These are phyloP conservation scores for Chesias legatella DNA, from an alignment of 2,888 invertebrate species.

Conservation along the genomic window DNA sequence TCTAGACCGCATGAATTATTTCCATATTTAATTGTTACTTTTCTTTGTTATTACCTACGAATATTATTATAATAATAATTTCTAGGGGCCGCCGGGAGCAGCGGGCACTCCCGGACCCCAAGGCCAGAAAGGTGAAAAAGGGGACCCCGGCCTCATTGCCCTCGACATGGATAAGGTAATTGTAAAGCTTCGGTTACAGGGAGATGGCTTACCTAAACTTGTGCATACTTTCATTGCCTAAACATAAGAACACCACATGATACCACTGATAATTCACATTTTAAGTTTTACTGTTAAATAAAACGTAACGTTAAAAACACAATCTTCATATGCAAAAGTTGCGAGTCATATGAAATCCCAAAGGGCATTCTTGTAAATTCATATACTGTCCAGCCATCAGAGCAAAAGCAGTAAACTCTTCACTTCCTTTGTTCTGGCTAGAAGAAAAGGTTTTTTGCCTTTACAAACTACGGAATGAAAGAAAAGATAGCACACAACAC, in stretches of 20 bases:
- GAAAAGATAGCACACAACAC: slow-evolving; percentile 6
- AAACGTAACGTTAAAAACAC: no score
- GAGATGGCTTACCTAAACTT: no score
- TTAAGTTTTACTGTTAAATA: no score
- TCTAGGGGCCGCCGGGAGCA: slow-evolving; percentile 85
- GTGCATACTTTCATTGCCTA: no score
- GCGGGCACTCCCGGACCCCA: slow-evolving; percentile 82
- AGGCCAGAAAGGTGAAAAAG: slow-evolving; percentile 86
- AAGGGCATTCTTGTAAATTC: neutral
- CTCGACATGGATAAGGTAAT: slow-evolving; percentile 68
- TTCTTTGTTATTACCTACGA: no score
- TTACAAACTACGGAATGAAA: neutral
- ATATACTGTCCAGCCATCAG: no score
- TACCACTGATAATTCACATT: no score
- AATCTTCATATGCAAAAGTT: no score
- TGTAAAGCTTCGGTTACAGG: slow-evolving; percentile 13
- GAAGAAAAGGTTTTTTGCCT: neutral
- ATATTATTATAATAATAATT: slow-evolving; percentile 28
- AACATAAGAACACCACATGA: no score
- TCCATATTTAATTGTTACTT: no score
- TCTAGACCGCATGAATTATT: no score
- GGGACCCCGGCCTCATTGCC: slow-evolving; percentile 78
- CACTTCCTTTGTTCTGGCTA: neutral
- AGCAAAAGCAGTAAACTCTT: neutral
- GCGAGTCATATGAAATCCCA: no score